phyloP scores from a whole-genome alignment of 2,113 vertebrate genomes.

The Rhodinocichla rosea region DNA sequence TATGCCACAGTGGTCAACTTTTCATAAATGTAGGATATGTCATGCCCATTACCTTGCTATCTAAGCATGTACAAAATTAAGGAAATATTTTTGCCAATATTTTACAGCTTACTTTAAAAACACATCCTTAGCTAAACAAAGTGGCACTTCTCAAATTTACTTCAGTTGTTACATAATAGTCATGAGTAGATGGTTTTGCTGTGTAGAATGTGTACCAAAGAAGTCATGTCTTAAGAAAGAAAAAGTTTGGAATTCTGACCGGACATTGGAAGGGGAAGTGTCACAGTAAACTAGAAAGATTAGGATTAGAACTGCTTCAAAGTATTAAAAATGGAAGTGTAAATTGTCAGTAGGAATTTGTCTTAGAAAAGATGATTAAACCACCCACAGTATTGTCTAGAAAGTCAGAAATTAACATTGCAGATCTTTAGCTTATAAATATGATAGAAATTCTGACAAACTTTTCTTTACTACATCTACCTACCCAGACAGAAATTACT shows the following conservation, averaged over 20 bases:
- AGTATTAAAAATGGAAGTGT: not conserved
- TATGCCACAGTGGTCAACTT: not conserved
- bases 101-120: not conserved
- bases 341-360: not conserved
- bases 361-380: not conserved
- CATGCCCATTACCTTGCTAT: not conserved
- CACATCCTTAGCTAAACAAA: not conserved
- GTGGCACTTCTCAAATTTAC: not conserved
- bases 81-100: not conserved
- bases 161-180: not conserved
- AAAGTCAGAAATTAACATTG: not conserved
- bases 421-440: not conserved
- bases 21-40: not conserved
- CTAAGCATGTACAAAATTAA: not conserved
- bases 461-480: not conserved
- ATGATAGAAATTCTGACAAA: not conserved
- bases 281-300: not conserved
- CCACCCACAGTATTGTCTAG: not conserved
- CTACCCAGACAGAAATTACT: not conserved
- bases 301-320: not conserved
- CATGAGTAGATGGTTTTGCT: not conserved
- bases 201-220: not conserved
- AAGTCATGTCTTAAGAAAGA: not conserved
- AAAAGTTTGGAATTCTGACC: not conserved
- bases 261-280: not conserved